phyloP scores from a whole-genome alignment of 2,888 invertebrate species.

The Drosophila meridiana region DNA sequence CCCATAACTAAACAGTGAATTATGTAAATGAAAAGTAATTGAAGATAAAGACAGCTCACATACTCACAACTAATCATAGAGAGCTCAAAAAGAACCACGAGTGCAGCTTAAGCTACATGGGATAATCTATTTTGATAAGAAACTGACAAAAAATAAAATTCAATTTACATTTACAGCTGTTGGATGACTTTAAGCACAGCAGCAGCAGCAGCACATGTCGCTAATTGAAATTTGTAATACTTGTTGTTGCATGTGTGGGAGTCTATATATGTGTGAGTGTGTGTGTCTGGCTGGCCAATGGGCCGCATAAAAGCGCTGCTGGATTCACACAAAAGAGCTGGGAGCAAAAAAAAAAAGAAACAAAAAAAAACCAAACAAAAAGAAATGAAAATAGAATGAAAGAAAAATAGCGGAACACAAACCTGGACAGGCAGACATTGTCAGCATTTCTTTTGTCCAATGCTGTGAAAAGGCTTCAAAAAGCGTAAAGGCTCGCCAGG shows the following conservation, averaged over 20 bases:
- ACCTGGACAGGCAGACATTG: conserved; percentile 69
- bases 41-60: background rate
- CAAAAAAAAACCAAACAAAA: background rate
- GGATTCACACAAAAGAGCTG: conserved; percentile 39
- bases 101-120: background rate
- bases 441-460: conserved; percentile 71
- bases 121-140: background rate
- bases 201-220: conserved; percentile 39
- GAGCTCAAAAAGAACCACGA: background rate
- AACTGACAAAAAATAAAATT: conserved; percentile 20
- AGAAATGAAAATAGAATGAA: conserved; percentile 38
- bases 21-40: background rate
- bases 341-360: background rate
- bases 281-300: conserved; percentile 58
- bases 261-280: conserved; percentile 5
- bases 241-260: conserved; percentile 26
- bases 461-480: conserved; percentile 78
- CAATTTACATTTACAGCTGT: conserved; percentile 33
- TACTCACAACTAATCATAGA: background rate
- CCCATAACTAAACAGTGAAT: background rate
- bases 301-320: conserved; percentile 58
- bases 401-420: conserved; percentile 59
- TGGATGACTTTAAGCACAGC: conserved; percentile 39
- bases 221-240: conserved; percentile 77
- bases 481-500: conserved; percentile 54